These are phyloP conservation scores for Lacanobia oleracea DNA, from an alignment of 2,888 invertebrate genomes.

Conservation along the genomic window DNA sequence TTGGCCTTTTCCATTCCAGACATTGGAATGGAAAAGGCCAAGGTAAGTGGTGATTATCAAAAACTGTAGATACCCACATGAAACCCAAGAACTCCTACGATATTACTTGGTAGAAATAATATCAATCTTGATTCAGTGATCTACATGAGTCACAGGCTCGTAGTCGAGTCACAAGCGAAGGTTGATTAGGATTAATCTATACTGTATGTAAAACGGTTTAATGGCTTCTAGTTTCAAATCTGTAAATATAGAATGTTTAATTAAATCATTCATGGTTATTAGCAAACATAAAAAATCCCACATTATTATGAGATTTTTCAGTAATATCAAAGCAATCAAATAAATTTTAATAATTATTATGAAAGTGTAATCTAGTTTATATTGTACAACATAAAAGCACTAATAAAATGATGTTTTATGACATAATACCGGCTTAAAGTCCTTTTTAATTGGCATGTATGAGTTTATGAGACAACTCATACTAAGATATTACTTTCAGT, in stretches of 20 bases:
- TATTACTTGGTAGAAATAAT: background rate
- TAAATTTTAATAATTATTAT: conserved; percentile 8
- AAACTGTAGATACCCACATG: background rate
- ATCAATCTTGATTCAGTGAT: conserved; percentile 32
- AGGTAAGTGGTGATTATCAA: background rate
- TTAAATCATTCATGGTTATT: background rate
- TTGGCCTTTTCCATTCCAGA: no score
- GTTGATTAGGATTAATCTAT: background rate
- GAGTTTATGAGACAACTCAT: conserved; percentile 2
- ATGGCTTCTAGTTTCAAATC: background rate
- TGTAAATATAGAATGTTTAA: background rate
- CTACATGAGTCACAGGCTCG: conserved; percentile 33
- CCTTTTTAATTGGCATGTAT: conserved; percentile 6
- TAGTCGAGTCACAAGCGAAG: conserved; percentile 12
- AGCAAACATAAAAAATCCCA: conserved; percentile 1
- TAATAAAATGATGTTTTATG: background rate
- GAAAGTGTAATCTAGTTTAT: background rate
- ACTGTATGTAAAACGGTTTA: background rate
- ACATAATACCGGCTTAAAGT: background rate
- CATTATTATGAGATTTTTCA: background rate
- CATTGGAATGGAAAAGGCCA: background rate
- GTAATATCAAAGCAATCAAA: background rate
- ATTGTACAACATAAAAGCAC: background rate
- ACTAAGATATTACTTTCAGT: conserved; percentile 11
- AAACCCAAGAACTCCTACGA: conserved; percentile 2